Percentiles rank a stretch among this genome's conserved stretches.
Evolutionary conservation across 2,888 invertebrate genomes (phyloP).

Genomic region (Drosophila aldrichi): DNA sequence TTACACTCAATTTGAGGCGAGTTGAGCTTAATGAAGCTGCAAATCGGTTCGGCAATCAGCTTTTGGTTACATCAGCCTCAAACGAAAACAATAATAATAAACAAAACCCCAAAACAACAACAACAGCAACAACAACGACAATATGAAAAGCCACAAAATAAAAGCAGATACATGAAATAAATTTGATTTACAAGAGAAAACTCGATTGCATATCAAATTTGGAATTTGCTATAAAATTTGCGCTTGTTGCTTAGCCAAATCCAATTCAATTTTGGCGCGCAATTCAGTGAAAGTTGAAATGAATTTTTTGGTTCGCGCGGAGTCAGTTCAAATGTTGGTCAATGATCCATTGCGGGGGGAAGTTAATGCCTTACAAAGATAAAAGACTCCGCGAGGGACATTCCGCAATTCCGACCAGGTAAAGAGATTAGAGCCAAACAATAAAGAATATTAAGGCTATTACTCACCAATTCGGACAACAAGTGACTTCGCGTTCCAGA

Average conservation of each 20-base stretch:
- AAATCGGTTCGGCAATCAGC: constrained; percentile 63
- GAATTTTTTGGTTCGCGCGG: constrained; percentile 9
- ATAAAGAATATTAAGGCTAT: constrained; percentile 5
- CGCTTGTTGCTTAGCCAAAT: constrained; percentile 1
- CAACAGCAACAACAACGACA: constrained; percentile 2
- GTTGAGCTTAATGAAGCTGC: constrained; percentile 67
- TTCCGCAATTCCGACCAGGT: constrained; percentile 16
- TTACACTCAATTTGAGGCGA: constrained; percentile 52
- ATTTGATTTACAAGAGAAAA: constrained; percentile 58
- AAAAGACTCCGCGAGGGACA: not conserved
- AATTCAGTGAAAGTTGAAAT: constrained; percentile 67
- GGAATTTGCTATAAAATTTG: constrained; percentile 54
- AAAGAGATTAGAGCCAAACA: constrained; percentile 7
- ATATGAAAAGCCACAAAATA: constrained; percentile 29
- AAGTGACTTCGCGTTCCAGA: constrained; percentile 34
- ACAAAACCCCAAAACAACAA: constrained; percentile 17
- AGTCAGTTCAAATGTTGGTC: constrained; percentile 49
- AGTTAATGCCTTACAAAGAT: constrained; percentile 3
- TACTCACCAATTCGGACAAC: constrained; percentile 52
- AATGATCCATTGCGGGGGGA: constrained; percentile 36
- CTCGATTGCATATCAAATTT: constrained; percentile 58
- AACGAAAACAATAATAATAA: constrained; percentile 17
- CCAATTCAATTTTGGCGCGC: constrained; percentile 61
- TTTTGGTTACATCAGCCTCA: constrained; percentile 59
- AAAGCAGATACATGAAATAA: constrained; percentile 39